phyloP scores from a whole-genome alignment of 1,140 invertebrate genomes.

The Sarcophaga peregrina region DNA sequence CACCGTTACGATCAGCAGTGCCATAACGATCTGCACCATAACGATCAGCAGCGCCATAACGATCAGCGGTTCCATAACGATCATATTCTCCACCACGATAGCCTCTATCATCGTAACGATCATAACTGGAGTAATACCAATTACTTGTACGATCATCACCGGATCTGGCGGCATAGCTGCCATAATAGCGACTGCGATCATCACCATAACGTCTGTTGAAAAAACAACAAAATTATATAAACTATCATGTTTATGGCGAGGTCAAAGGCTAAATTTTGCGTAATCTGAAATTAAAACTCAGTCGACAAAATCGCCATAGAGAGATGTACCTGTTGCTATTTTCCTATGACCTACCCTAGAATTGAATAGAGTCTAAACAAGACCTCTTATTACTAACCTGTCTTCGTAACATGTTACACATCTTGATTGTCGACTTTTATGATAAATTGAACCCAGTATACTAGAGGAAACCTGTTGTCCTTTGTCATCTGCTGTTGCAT shows the following conservation, averaged over 20 bases:
- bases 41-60: constrained; percentile 39
- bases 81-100: constrained; percentile 14
- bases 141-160: constrained; percentile 54
- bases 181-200: constrained; percentile 54
- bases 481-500: constrained; percentile 3
- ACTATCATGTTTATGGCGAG: background rate
- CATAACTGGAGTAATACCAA: constrained; percentile 59
- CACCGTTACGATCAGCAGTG: background rate
- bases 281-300: too few relatives aligned
- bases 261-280: too few relatives aligned
- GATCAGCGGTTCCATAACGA: background rate
- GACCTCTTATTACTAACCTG: constrained; percentile 45
- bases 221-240: constrained; percentile 7
- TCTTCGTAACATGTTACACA: constrained; percentile 64
- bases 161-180: constrained; percentile 52
- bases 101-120: constrained; percentile 47
- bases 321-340: too few relatives aligned
- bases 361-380: background rate
- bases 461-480: constrained; percentile 42
- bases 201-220: constrained; percentile 42
- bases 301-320: too few relatives aligned
- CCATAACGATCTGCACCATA: constrained; percentile 27
- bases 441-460: constrained; percentile 43
- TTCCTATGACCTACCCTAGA: too few relatives aligned
- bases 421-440: constrained; percentile 60